Percentiles rank a stretch among this genome's conserved stretches.
Evolutionary conservation across 1,140 invertebrate species (phyloP).

Genomic region (Carposina sasakii): DNA sequence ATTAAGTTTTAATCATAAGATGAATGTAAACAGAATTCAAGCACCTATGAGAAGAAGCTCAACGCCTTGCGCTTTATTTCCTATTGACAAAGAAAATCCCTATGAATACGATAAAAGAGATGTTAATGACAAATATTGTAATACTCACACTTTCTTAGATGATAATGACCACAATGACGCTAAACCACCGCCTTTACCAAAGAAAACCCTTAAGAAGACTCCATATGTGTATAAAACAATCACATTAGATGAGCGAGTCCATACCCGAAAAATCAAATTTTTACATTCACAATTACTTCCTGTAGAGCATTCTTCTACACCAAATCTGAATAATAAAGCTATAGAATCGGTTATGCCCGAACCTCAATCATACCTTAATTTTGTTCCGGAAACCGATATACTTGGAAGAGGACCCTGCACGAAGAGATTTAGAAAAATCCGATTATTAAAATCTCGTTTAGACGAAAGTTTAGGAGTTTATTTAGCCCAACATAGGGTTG

Average conservation of each 20-base stretch:
- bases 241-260: constrained; percentile 66
- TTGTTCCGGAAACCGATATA: constrained; percentile 47
- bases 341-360: no score
- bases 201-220: constrained; percentile 60
- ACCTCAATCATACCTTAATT: constrained; percentile 21
- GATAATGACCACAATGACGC: constrained; percentile 57
- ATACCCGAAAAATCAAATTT: constrained; percentile 69
- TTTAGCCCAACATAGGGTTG: constrained; percentile 76
- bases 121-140: constrained; percentile 25
- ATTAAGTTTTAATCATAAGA: constrained; percentile 63
- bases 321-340: constrained; percentile 38
- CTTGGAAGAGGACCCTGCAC: constrained; percentile 64
- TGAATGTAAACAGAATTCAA: constrained; percentile 53
- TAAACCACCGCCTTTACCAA: constrained; percentile 64
- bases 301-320: constrained; percentile 47
- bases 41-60: constrained; percentile 60
- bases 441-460: constrained; percentile 74
- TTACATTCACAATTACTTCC: constrained; percentile 60
- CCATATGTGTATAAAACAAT: constrained; percentile 69
- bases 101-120: constrained; percentile 44
- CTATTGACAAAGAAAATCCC: constrained; percentile 44
- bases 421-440: constrained; percentile 73
- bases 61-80: constrained; percentile 62
- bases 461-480: constrained; percentile 82
- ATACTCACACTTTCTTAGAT: constrained; percentile 40